A percentile compares a stretch with the other conserved stretches of the same genome.
Conservation (phyloP, 2,113 vertebrate genomes). For the Hyaena hyaena region DNA sequence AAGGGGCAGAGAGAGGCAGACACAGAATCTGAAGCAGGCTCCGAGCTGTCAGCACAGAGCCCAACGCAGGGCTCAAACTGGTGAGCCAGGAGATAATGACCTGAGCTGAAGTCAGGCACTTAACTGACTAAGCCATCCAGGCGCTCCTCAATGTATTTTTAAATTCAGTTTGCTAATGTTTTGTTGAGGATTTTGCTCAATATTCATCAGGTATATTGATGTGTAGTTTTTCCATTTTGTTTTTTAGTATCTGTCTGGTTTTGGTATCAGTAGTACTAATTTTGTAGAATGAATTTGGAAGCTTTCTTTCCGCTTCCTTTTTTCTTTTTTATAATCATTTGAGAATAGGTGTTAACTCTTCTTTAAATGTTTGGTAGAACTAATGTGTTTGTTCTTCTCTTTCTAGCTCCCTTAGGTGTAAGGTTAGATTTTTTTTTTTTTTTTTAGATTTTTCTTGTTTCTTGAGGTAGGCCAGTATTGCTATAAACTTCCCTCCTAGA, state of each 20-base stretch:
- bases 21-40: too few relatives aligned
- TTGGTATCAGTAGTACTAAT: neutral
- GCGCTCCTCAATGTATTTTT: neutral
- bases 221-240: neutral
- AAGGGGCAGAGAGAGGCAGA: too few relatives aligned
- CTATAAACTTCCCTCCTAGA: neutral
- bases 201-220: neutral
- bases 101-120: too few relatives aligned
- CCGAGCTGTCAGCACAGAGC: too few relatives aligned
- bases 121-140: too few relatives aligned
- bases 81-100: too few relatives aligned
- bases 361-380: neutral
- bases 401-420: neutral
- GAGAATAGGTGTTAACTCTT: neutral
- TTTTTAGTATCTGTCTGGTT: neutral
- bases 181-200: neutral
- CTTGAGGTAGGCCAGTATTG: neutral
- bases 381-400: neutral
- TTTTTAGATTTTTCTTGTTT: neutral
- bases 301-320: neutral
- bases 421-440: neutral
- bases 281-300: neutral
- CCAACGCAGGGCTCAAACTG: too few relatives aligned
- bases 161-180: neutral
- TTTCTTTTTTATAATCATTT: neutral